Evolutionary conservation across 1,140 invertebrate genomes (phyloP).

Genomic region (Papilio dardanus): DNA sequence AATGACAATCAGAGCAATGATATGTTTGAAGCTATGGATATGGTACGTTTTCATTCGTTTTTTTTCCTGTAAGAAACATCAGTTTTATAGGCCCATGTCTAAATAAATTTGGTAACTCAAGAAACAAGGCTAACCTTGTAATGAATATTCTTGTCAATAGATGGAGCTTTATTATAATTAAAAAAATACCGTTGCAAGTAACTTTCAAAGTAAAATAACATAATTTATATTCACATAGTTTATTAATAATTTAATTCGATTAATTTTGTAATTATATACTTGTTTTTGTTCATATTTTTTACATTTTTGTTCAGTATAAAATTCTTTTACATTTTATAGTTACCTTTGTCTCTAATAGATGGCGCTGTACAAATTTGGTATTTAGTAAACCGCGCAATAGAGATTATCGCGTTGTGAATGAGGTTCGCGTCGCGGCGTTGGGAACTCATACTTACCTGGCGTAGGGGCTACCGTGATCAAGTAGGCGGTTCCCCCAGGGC

Average conservation of each 20-base stretch:
- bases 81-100: too few species aligned
- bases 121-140: neutral
- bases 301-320: neutral
- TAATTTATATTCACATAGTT: neutral
- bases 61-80: neutral
- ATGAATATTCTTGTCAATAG: neutral
- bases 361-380: neutral
- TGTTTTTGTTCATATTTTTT: neutral
- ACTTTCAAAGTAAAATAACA: neutral
- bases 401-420: neutral
- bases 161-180: neutral
- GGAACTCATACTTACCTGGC: neutral
- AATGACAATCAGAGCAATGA: constrained; percentile 49
- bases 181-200: neutral
- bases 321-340: neutral
- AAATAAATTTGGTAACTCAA: neutral
- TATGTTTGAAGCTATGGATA: constrained; percentile 59
- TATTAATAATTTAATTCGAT: neutral
- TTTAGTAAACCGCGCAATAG: neutral
- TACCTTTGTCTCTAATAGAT: neutral
- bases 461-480: constrained; percentile 1
- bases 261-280: neutral
- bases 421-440: neutral
- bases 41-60: constrained; percentile 48
- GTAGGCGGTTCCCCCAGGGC: too few species aligned